phyloP scores from a whole-genome alignment of 2,888 invertebrate genomes.

The Desoria tigrina region DNA sequence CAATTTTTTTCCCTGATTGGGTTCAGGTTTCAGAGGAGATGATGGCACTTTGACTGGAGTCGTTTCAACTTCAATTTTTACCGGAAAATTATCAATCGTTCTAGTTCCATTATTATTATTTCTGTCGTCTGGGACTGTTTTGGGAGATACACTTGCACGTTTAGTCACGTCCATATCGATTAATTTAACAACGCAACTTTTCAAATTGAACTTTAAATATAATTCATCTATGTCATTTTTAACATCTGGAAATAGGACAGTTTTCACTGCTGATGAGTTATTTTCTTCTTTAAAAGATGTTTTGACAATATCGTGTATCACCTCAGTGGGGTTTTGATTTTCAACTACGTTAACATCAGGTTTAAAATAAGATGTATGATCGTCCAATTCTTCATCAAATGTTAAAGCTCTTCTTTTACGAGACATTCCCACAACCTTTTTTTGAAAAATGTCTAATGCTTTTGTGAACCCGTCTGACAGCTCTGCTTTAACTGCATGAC shows the following conservation, averaged over 20 bases:
- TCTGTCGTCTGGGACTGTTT: neutral
- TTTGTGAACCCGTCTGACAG: slow-evolving; percentile 31
- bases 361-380: too few relatives aligned
- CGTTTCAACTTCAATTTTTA: too few relatives aligned
- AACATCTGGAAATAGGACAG: too few relatives aligned
- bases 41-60: too few relatives aligned
- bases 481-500: slow-evolving; percentile 32
- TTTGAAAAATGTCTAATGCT: slow-evolving; percentile 31
- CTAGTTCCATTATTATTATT: neutral
- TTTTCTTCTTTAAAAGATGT: neutral
- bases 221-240: neutral
- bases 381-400: too few relatives aligned
- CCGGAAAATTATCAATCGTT: neutral
- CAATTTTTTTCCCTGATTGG: neutral
- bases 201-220: neutral
- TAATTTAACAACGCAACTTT: neutral
- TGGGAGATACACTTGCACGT: too few relatives aligned
- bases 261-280: neutral
- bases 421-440: slow-evolving; percentile 28
- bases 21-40: neutral
- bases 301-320: too few relatives aligned
- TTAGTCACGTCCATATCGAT: neutral
- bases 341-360: too few relatives aligned
- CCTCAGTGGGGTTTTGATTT: neutral
- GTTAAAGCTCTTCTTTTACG: too few relatives aligned